phyloP scores from a whole-genome alignment of 1,140 invertebrate genomes.

The Solen grandis region DNA sequence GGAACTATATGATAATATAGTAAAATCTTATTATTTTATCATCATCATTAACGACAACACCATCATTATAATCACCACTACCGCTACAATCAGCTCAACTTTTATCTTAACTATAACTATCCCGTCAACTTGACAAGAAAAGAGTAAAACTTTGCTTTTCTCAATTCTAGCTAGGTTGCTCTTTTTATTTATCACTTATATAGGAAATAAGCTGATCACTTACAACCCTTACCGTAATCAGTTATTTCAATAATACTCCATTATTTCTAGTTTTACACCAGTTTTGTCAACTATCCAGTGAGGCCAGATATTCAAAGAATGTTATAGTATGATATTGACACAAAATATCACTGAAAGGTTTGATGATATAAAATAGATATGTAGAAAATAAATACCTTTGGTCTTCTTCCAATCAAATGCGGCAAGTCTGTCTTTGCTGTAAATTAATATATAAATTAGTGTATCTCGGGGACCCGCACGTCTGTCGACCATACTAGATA shows the following conservation, averaged over 20 bases:
- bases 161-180: too few species aligned
- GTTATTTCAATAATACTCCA: background rate
- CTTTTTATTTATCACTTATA: too few species aligned
- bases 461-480: too few species aligned
- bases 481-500: too few species aligned
- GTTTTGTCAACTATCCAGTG: background rate
- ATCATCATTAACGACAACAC: too few species aligned
- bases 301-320: background rate
- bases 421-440: slow-evolving; percentile 19
- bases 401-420: slow-evolving; percentile 6
- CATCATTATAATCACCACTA: too few species aligned
- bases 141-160: too few species aligned
- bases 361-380: background rate
- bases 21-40: too few species aligned
- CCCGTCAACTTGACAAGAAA: too few species aligned
- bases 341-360: background rate
- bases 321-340: background rate
- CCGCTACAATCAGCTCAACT: too few species aligned
- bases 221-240: background rate
- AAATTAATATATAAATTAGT: slow-evolving; percentile 3
- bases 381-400: slow-evolving; percentile 23
- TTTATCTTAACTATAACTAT: too few species aligned
- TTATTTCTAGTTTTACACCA: background rate
- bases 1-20: too few species aligned
- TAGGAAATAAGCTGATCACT: background rate